Conservation (phyloP, 1,140 invertebrate species). For the Acromyrmex charruanus region DNA sequence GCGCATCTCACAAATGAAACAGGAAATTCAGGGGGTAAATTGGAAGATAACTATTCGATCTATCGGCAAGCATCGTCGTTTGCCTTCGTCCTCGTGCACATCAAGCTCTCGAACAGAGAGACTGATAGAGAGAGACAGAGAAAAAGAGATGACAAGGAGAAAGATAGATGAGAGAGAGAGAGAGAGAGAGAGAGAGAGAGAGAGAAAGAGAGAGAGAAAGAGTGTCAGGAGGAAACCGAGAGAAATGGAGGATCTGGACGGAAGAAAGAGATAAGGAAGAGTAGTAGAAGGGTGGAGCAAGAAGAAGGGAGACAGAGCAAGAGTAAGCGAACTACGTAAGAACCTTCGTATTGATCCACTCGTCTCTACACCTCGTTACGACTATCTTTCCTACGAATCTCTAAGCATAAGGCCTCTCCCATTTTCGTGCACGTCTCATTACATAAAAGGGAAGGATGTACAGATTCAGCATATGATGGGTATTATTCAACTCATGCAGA, state of each 20-base stretch:
- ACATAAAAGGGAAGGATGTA: slow-evolving; percentile 71
- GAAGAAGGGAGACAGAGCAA: slow-evolving; percentile 73
- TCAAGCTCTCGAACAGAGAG: slow-evolving; percentile 60
- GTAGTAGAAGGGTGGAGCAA: slow-evolving; percentile 53
- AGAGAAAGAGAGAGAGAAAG: slow-evolving; percentile 27
- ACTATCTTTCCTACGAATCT: slow-evolving; percentile 85
- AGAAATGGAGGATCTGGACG: slow-evolving; percentile 60
- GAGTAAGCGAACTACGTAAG: slow-evolving; percentile 83
- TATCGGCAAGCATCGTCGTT: slow-evolving; percentile 56
- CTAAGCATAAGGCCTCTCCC: slow-evolving; percentile 78
- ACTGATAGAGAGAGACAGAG: slow-evolving; percentile 35
- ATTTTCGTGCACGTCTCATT: slow-evolving; percentile 77
- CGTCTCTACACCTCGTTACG: slow-evolving; percentile 80
- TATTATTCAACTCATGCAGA: slow-evolving; percentile 21
- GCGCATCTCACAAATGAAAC: neutral
- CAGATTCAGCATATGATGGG: slow-evolving; percentile 44
- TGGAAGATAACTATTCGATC: slow-evolving; percentile 49
- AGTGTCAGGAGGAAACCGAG: slow-evolving; percentile 56
- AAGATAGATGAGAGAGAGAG: slow-evolving; percentile 45
- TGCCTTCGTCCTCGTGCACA: slow-evolving; percentile 67
- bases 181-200: slow-evolving; percentile 22
- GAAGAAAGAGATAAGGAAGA: slow-evolving; percentile 63
- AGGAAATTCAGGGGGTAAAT: slow-evolving; percentile 16
- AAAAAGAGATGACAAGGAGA: slow-evolving; percentile 29
- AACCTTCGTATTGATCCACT: slow-evolving; percentile 85